A percentile compares a stretch with the other conserved stretches of the same genome.
These are phyloP conservation scores for Salvator merianae DNA, from an alignment of 2,113 vertebrate species.

Conservation along the genomic window DNA sequence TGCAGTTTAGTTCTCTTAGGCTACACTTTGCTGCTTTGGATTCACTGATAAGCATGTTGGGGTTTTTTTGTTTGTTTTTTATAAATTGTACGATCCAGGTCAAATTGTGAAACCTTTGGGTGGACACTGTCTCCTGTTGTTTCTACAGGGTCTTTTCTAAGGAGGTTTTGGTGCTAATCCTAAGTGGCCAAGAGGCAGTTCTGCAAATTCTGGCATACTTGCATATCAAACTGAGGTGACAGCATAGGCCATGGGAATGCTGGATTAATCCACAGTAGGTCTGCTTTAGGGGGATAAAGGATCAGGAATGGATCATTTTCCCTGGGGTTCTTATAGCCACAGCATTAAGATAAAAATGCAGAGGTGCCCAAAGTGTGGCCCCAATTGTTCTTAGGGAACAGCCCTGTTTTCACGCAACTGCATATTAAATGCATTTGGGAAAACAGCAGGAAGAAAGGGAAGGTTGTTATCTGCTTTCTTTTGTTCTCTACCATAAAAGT, in stretches of 20 bases:
- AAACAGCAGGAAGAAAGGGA: no score
- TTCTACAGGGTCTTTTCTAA: slow-evolving; percentile 24
- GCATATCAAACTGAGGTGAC: not conserved
- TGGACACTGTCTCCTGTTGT: not conserved
- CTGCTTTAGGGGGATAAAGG: no score
- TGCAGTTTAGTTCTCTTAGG: slow-evolving; percentile 18
- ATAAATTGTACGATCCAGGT: slow-evolving; percentile 33
- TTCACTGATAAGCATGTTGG: slow-evolving; percentile 22
- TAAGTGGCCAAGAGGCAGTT: not conserved
- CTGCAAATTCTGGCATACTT: not conserved
- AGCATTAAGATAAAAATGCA: no score
- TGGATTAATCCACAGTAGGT: not conserved
- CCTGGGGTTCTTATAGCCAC: no score
- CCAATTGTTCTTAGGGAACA: no score
- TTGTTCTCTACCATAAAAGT: no score
- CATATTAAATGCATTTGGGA: no score
- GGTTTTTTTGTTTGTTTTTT: not conserved
- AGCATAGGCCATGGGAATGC: not conserved
- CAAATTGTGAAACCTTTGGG: slow-evolving; percentile 39
- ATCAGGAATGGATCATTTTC: no score
- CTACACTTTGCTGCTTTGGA: not conserved
- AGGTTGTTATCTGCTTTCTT: no score
- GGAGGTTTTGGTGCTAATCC: not conserved
- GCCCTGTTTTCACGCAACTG: no score
- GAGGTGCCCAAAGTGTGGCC: no score